A percentile compares a stretch with the other conserved stretches of the same genome.
phyloP scores from a whole-genome alignment of 2,888 invertebrate genomes.

The Atethmia centrago region DNA sequence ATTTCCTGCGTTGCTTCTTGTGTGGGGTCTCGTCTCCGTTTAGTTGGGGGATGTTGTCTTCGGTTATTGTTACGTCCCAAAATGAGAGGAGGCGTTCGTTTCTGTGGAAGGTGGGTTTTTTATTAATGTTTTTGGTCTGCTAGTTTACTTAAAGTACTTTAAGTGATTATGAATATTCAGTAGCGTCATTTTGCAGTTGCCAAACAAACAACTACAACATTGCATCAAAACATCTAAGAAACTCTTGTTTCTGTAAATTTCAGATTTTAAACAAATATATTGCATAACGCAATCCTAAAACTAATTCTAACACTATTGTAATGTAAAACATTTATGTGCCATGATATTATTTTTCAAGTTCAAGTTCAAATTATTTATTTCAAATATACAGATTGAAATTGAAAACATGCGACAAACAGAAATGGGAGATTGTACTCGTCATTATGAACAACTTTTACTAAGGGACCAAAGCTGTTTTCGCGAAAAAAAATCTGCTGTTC shows the following conservation, averaged over 20 bases:
- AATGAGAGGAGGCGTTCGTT: constrained; percentile 87
- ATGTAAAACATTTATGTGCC: not conserved
- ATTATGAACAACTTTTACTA: no score
- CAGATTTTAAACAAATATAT: not conserved
- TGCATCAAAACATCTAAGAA: not conserved
- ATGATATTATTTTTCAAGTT: not conserved
- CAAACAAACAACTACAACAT: not conserved
- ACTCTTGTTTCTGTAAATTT: not conserved
- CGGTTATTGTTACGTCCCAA: constrained; percentile 85
- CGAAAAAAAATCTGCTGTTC: no score
- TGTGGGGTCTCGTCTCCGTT: constrained; percentile 82
- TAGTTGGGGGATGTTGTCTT: constrained; percentile 73
- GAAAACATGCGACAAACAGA: no score
- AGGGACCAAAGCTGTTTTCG: no score
- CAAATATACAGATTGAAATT: no score
- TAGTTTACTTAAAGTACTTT: no score
- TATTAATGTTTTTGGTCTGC: not conserved
- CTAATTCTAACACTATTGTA: not conserved
- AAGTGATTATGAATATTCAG: not conserved
- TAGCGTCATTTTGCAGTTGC: not conserved
- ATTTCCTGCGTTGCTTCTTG: constrained; percentile 82
- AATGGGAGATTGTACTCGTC: no score
- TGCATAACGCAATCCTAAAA: no score
- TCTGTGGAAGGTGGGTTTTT: constrained; percentile 67
- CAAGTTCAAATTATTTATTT: no score